Evolutionary conservation across 2,797 vertebrate species (phyloP), one percentile per base, ranked within the genome.

Genomic region (Astyanax mexicanus): DNA sequence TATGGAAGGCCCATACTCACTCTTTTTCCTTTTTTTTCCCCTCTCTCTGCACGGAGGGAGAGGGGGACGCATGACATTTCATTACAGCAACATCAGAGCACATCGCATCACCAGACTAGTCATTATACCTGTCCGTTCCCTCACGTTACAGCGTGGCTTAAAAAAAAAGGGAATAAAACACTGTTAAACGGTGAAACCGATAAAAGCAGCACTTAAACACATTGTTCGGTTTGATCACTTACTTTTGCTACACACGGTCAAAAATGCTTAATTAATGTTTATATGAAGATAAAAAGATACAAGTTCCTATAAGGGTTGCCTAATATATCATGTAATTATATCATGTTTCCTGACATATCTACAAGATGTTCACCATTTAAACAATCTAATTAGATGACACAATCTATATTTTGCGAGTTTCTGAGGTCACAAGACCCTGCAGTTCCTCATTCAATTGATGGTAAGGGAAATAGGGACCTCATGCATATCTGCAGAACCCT

Each of bases 11-110:
- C 25, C 74, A 37, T 52, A 51, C 71, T 54, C 57, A 1, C 52
- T 45, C 9, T 38, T 42, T 47, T 70, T 44, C 51, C 15, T 15
- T 54, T 45, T 11, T 40, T 42, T 49, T 70, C 44, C 40, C 10
- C 12, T 54, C 13, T n/a, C 52, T 35, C 69, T 54, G 64, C 40
- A 44, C 35, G 19, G 13, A 58, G 38, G 40, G 55, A 75, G 68
- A 78, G 68, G 40, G 38, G 62, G 72, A 69, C 37, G 19, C 35
- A 61, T 70, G 47, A 74, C 77, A 80, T 74, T 69, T 78, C 76
- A 74, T 74, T 72, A 77, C 37, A 54, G 60, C 45, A 73, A 77
- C 58, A 58, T 23, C 75, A 75, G 57, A 75, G 70, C 71, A 64
- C 74, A 52, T 42, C 40, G 29, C 27, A 35, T 72, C 54, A 40